Conservation (phyloP, 2,888 invertebrate genomes). For the Callimorpha dominula region DNA sequence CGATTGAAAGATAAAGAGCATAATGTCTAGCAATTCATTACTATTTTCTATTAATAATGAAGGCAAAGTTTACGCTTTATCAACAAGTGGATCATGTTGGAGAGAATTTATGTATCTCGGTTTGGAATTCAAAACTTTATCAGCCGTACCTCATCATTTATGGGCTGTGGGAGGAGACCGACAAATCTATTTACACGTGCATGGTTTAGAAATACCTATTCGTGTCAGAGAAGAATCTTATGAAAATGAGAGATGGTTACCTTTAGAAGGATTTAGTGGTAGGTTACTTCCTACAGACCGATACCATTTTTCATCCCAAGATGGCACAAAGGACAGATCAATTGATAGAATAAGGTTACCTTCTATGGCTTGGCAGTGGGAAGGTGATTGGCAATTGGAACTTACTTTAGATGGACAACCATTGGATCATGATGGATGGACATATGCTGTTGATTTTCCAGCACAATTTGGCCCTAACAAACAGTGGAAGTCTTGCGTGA, state of each 20-base stretch:
- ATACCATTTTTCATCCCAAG: slow-evolving; percentile 93
- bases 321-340: slow-evolving; percentile 92
- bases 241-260: slow-evolving; percentile 98
- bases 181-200: slow-evolving; percentile 96
- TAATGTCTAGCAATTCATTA: slow-evolving; percentile 89
- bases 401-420: slow-evolving; percentile 94
- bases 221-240: slow-evolving; percentile 95
- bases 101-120: slow-evolving; percentile 94
- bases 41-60: slow-evolving; percentile 95
- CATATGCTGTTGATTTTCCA: slow-evolving; percentile 97
- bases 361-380: slow-evolving; percentile 99
- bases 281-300: slow-evolving; percentile 95
- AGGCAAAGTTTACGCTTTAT: slow-evolving; percentile 94
- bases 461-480: slow-evolving; percentile 92
- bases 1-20: slow-evolving; percentile 22
- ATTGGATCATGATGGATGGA: slow-evolving; percentile 97
- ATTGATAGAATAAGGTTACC: slow-evolving; percentile 94
- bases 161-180: slow-evolving; percentile 98
- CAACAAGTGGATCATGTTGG: slow-evolving; percentile 94
- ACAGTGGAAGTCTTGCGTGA: slow-evolving; percentile 96
- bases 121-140: slow-evolving; percentile 95
- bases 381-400: slow-evolving; percentile 96
- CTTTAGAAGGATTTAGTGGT: slow-evolving; percentile 94
- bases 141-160: slow-evolving; percentile 93
- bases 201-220: slow-evolving; percentile 96